Evolutionary conservation across 1,140 invertebrate genomes (phyloP), one percentile per base, ranked within the genome.

Genomic region (Sminthurinus signatus): DNA sequence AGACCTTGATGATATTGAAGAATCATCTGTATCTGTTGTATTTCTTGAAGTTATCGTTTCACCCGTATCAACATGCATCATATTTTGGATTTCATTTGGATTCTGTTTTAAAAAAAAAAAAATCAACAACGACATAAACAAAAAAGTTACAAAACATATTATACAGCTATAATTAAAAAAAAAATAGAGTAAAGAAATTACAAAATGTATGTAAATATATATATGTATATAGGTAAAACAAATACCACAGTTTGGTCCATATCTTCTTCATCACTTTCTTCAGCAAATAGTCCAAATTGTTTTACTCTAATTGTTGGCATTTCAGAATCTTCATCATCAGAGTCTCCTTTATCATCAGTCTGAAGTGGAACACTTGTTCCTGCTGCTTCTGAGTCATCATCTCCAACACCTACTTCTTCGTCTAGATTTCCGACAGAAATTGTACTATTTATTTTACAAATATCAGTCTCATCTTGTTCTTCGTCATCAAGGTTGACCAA

Each of bases 201-300:
- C 12, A 10, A 46, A 48, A 50, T 21, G 17, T 31, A 28, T 14
- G 23, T 25, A 59, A 21, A 17, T n/a, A 50, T 29, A 31, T 36
- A 15, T 27, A 50, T 17, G 14, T 39, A 39, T 10, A 19, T 15
- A 44, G 12, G 10, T 23, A 28, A 54, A 31, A 8, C 23, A 21
- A 15, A 4, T 28, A 19, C 21, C n/a, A 23, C 29, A 43, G 56
- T 25, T 50, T 46, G 36, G 39, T 17, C 8, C 36, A 28, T 19
- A 27, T 71, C 70, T 17, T 72, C 68, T 1, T 69, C 62, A 32
- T 69, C 60, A 29, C 63, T 62, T 8, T 64, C 62, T 17, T 68
- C 57, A 31, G 50, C 62, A 0, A 25, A 39, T 42, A 57, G 56
- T 31, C 63, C 67, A 46, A 64, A 57, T 25, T 65, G 51, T 1